Evolutionary conservation across 2,113 vertebrate species (phyloP), one percentile per base, ranked within the genome.

Genomic region (Corapipo altera): DNA sequence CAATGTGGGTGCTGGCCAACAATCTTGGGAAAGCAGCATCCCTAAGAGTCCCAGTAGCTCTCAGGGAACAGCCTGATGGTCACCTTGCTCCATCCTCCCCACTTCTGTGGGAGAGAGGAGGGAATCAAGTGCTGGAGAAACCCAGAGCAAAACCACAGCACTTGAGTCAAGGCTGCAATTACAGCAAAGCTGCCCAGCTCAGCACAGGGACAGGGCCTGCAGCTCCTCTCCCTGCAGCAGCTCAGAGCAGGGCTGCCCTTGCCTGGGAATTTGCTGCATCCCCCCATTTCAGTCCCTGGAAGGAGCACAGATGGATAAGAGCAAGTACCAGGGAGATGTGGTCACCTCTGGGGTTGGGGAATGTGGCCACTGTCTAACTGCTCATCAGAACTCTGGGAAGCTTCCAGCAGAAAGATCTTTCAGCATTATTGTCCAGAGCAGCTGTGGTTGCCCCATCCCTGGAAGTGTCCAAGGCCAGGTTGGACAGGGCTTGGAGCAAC

Each of bases 21-120:
- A 85, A 19, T 71, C 89, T 94, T 95, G 95, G 96, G 96, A 96
- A 96, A 88, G 86, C 23, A 8, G 91, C 88, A 89, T 74, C 91
- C 86, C 35, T 52, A 27, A 55, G 64, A 58, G 64, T 96, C 95
- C 73, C 96, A 94, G 94, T 67, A 92, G 91, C 79, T 76, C 4
- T 0, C 58, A 79, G 66, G 75, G 76, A 94, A 55, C 76, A 51
- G 87, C 73, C 65, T 55, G 64, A 67, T 71, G 93, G 86, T 62
- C 78, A 94, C 62, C 48, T 93, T 7, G 0, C 51, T 59, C 11
- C 0, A 0, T 73, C 48, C 85, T 82, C 70, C 79, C 43, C 2
- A 9, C 11, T 85, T 83, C 66, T 88, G 74, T 48, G 74, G 91
- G 71, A 67, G 44, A 66, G 82, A 91, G 13, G 69, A 91, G 55